Evolutionary conservation across 2,113 vertebrate species (phyloP), one percentile per base, ranked within the genome.

Genomic region (Isichthys henryi): DNA sequence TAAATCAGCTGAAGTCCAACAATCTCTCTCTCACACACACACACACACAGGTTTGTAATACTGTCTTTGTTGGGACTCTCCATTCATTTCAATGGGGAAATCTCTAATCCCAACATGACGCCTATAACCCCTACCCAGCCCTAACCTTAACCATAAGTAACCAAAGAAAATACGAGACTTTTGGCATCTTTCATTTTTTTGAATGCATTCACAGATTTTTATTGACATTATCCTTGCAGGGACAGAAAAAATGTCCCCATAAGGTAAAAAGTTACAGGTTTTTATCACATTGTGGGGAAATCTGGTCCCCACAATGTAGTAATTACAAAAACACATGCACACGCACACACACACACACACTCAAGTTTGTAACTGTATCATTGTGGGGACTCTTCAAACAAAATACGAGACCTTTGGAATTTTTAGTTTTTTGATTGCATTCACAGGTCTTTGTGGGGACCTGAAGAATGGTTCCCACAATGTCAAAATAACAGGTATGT

Each of bases 21-120:
- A 70, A 70, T 70, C n/a, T 70, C 62, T 70, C n/a, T 70, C 62
- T 70, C 52, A 90, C 58, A 86, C 48, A 89, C 45, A 77, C 46
- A 88, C 82, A 52, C 80, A 45, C 80, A 83, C 90, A 90, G 88
- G 83, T 92, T 92, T 49, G n/a, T 27, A 31, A 31, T 11, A 10
- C 27, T 66, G 11, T 70, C n/a, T 31, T 31, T 70, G n/a, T 31
- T n/a, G 62, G 62, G 62, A 31, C 27, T 70, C n/a, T 70, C 62
- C n/a, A 70, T 70, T 70, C n/a, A 70, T 70, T 70, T 70, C 10
- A 31, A 19, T 53, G 52, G 52, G 15, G 15, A 53, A 19, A 53
- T 31, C 62, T 11, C 62, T 31, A 31, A 70, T 13, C 27, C 62
- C 62, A 70, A 11, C n/a, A 31, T 31, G n/a, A 31, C 1, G 3